Percentiles rank a stretch among this genome's conserved stretches.
Conservation (phyloP, 2,113 vertebrate genomes). For the Malurus cyaneus region DNA sequence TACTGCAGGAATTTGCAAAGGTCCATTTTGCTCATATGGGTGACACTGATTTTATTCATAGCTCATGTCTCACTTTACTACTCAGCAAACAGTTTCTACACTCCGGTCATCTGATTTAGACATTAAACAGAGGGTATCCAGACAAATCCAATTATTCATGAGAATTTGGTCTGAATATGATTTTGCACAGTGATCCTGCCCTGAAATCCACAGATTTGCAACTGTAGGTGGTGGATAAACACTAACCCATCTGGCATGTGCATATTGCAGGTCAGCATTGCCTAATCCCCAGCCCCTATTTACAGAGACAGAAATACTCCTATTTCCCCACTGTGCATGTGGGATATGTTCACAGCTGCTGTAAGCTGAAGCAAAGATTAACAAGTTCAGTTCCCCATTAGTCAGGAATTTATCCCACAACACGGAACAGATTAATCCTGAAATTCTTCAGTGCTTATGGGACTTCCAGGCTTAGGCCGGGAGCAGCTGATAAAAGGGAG, state of each 20-base stretch:
- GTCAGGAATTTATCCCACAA: not conserved
- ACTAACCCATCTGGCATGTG: not conserved
- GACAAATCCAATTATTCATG: not conserved
- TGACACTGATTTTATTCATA: not conserved
- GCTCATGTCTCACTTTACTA: not conserved
- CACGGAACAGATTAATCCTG: not conserved
- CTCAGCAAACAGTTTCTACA: not conserved
- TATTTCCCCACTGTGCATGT: not conserved
- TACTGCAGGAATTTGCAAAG: not conserved
- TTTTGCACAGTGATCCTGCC: not conserved
- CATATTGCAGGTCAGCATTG: not conserved
- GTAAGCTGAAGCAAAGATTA: not conserved
- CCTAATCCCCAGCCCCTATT: not conserved
- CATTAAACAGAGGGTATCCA: not conserved
- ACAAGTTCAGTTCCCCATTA: not conserved
- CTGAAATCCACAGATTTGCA: not conserved
- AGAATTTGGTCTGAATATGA: not conserved
- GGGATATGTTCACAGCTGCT: not conserved
- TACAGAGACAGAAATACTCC: not conserved
- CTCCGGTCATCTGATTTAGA: not conserved
- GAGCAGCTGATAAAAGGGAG: not conserved
- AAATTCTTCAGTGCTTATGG: not conserved
- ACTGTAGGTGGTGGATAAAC: not conserved
- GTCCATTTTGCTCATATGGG: not conserved
- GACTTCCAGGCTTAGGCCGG: not conserved